Evolutionary conservation across 2,888 invertebrate species (phyloP).

Genomic region (Lamellibrachia columna): DNA sequence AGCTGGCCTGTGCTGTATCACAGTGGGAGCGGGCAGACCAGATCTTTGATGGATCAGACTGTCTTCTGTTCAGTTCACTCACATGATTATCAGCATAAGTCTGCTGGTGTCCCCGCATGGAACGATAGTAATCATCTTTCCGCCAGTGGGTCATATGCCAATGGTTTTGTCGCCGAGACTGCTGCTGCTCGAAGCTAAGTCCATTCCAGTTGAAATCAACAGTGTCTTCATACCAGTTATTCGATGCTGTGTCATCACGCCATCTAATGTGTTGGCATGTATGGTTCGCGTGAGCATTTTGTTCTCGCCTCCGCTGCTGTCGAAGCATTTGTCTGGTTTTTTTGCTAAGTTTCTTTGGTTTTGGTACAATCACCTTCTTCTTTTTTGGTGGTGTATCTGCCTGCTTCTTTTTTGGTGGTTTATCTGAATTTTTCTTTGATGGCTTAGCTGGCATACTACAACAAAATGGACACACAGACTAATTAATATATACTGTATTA

Average conservation of each 20-base stretch:
- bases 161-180: background rate
- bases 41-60: background rate
- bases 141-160: background rate
- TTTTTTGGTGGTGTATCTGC: background rate
- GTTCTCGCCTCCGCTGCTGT: background rate
- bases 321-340: background rate
- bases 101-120: background rate
- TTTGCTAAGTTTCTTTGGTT: background rate
- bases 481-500: background rate
- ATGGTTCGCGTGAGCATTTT: background rate
- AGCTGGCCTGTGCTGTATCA: background rate
- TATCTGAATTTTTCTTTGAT: background rate
- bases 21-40: background rate
- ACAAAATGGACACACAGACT: background rate
- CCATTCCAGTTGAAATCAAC: background rate
- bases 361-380: background rate
- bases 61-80: background rate
- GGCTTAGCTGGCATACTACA: conserved; percentile 12
- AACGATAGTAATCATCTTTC: background rate
- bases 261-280: background rate
- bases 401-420: background rate
- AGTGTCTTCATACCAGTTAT: background rate
- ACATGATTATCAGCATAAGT: background rate
- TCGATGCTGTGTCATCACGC: background rate
- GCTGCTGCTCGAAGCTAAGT: background rate